Conservation (phyloP, 2,888 invertebrate species). For the Myopa tessellatipennis region DNA sequence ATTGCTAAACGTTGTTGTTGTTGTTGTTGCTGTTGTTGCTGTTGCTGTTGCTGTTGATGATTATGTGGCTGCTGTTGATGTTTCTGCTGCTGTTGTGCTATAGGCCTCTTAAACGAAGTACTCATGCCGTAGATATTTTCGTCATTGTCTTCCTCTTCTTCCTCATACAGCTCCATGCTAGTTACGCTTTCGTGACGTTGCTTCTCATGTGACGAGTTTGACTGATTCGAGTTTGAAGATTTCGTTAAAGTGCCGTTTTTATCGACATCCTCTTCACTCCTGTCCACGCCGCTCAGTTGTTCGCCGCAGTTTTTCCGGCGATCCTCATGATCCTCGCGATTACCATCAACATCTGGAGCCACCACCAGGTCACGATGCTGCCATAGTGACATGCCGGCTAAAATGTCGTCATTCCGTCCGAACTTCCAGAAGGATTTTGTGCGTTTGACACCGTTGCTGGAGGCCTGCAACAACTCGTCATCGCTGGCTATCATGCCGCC, state of each 20-base stretch:
- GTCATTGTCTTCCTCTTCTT: slow-evolving; percentile 65
- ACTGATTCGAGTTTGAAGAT: slow-evolving; percentile 58
- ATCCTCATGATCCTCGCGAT: slow-evolving; percentile 51
- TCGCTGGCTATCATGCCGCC: slow-evolving; percentile 60
- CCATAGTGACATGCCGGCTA: slow-evolving; percentile 90
- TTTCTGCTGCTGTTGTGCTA: slow-evolving; percentile 42
- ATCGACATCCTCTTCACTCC: slow-evolving; percentile 23
- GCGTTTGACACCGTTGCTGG: slow-evolving; percentile 76
- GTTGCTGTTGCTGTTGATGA: slow-evolving; percentile 40
- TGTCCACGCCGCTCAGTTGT: slow-evolving; percentile 39
- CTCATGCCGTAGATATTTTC: slow-evolving; percentile 64
- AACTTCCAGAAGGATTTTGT: slow-evolving; percentile 91
- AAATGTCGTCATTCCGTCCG: slow-evolving; percentile 76
- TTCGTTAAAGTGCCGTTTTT: slow-evolving; percentile 58
- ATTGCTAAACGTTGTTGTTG: slow-evolving; percentile 36
- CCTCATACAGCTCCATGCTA: slow-evolving; percentile 61
- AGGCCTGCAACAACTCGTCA: slow-evolving; percentile 68
- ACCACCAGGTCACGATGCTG: slow-evolving; percentile 84
- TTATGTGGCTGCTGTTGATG: slow-evolving; percentile 3
- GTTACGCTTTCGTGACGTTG: slow-evolving; percentile 63
- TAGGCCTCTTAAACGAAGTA: slow-evolving; percentile 49
- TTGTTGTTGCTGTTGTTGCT: slow-evolving; percentile 40
- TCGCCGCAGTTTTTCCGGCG: slow-evolving; percentile 46
- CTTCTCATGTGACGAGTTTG: slow-evolving; percentile 57
- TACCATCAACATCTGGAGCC: slow-evolving; percentile 59